Base-by-base conservation (phyloP, 1,140 invertebrate genomes). In the Euwallacea similis region DNA sequence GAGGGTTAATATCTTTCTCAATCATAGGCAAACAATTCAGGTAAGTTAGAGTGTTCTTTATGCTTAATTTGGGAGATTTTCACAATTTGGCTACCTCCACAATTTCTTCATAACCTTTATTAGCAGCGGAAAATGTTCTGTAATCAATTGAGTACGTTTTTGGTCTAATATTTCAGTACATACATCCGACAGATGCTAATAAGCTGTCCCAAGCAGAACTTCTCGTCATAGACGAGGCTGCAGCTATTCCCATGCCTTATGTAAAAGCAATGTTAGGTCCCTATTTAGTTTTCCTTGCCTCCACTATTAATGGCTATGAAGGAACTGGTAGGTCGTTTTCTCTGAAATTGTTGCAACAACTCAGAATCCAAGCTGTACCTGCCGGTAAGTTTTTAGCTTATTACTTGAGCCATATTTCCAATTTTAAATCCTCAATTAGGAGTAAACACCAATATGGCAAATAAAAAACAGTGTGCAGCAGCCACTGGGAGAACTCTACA, bases 281-380 rank as follows among this genome's bases (percentile, higher is more conserved):
- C 0, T 98, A 98, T 80, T 84, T 99, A 44, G 93, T 97, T 6
- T 96, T 99, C 79, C 88, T 99, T 78, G 91, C 98, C 0, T 99
- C 98, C 0, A 99, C 98, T 0, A 95, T 99, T 42, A 97, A 98
- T 81, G 97, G 96, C 79, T 99, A 99, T 82, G 98, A 99, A 87
- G 98, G 98, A 63, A 99, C 98, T 0, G 97, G 98, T 15, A 85
- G 98, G 16, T 98, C 96, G 2, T 84, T 99, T 6, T 98, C 96
- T 0, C 83, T 99, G 10, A 99, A 99, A 85, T 83, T 99, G 2
- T 88, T 99, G 13, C 90, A 97, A 73, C 94, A 99, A 79, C 84
- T 99, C 0, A 81, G 93, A 64, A 83, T 86, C 47, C 90, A 93
- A 77, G 78, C 79, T 10, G 79, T 78, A 7, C 79, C 84, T 42